phyloP scores from a whole-genome alignment of 2,888 invertebrate genomes.

The Nomada flava region DNA sequence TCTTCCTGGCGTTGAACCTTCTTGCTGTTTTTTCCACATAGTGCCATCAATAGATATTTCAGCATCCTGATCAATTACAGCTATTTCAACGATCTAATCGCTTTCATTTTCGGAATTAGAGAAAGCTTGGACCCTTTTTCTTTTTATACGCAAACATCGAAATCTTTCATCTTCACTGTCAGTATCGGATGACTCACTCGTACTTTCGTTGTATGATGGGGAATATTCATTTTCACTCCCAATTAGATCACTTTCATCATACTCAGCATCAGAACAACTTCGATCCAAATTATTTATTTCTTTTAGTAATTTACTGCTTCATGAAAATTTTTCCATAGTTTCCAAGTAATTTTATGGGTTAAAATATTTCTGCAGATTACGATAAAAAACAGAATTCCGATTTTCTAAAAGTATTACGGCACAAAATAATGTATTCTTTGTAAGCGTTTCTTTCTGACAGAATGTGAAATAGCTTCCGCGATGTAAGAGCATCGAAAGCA shows the following conservation, averaged over 20 bases:
- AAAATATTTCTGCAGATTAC: too few relatives aligned
- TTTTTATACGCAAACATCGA: slow-evolving; percentile 21
- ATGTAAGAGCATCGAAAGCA: too few relatives aligned
- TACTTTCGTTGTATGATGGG: slow-evolving; percentile 35
- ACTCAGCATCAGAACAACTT: slow-evolving; percentile 38
- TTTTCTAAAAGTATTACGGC: too few relatives aligned
- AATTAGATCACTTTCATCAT: slow-evolving; percentile 38
- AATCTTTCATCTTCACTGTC: slow-evolving; percentile 37
- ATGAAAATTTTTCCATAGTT: neutral
- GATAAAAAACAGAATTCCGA: too few relatives aligned
- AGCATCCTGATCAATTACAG: slow-evolving; percentile 6
- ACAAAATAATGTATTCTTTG: too few relatives aligned
- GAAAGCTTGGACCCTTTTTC: slow-evolving; percentile 11
- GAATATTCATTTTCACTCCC: slow-evolving; percentile 22
- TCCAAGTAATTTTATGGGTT: too few relatives aligned
- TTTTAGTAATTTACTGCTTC: slow-evolving; percentile 33
- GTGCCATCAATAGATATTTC: slow-evolving; percentile 28
- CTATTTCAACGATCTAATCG: neutral
- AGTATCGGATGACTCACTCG: slow-evolving; percentile 40
- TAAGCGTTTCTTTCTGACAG: too few relatives aligned
- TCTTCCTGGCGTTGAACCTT: slow-evolving; percentile 29
- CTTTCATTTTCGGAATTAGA: neutral
- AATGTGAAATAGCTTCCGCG: too few relatives aligned
- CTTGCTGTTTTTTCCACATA: slow-evolving; percentile 27
- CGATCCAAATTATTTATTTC: slow-evolving; percentile 33